Percentiles rank a stretch among this genome's conserved stretches.
phyloP scores from a whole-genome alignment of 2,113 vertebrate genomes.

The Oxyruncus cristatus region DNA sequence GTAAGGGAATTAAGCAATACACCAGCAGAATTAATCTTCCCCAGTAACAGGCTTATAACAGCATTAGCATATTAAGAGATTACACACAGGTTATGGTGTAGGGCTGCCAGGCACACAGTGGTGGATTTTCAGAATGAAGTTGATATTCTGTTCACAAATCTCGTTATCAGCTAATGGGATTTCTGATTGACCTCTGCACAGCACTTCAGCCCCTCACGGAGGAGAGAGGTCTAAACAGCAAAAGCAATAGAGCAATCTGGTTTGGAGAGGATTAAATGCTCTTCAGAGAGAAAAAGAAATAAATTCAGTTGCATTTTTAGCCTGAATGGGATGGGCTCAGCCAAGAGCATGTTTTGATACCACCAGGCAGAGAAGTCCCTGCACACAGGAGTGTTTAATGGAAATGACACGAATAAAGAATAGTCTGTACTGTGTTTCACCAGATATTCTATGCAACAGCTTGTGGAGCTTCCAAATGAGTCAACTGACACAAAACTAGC shows the following conservation, averaged over 20 bases:
- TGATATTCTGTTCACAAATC: conserved; percentile 47
- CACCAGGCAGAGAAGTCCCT: background rate
- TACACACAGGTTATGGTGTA: background rate
- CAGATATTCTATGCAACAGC: background rate
- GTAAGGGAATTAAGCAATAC: conserved; percentile 50
- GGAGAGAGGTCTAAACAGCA: background rate
- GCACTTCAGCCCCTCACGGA: background rate
- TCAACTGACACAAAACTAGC: background rate
- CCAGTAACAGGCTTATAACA: conserved; percentile 16
- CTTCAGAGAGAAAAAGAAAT: background rate
- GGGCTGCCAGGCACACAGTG: background rate
- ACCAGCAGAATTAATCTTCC: conserved; percentile 29
- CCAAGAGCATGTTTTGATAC: background rate
- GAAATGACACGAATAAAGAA: background rate
- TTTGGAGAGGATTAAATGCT: conserved; percentile 3
- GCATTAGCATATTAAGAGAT: conserved; percentile 62
- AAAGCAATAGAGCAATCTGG: background rate
- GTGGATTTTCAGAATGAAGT: conserved; percentile 28
- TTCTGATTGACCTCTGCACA: conserved; percentile 38
- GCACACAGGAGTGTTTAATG: background rate
- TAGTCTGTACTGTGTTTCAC: background rate
- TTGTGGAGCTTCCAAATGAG: background rate
- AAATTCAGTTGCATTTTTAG: conserved; percentile 15
- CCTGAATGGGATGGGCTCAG: background rate
- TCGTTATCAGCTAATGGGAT: conserved; percentile 60